Base-by-base conservation (phyloP, 1,140 invertebrate genomes). In the Cheumatopsyche charites region DNA sequence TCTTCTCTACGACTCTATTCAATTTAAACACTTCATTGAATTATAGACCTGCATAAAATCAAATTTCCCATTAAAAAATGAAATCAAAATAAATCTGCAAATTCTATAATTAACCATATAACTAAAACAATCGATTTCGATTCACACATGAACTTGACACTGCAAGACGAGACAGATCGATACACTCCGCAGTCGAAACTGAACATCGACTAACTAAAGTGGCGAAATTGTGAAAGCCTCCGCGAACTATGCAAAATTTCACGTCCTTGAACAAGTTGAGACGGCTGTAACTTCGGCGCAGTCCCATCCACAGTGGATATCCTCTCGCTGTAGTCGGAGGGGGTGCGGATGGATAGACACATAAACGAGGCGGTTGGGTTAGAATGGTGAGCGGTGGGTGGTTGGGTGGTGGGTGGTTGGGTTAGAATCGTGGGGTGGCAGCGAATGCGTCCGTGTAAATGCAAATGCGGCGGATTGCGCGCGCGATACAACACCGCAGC, bases 391-490 rank as follows among this genome's bases (percentile, higher is more conserved):
- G 13, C 12, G 5, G 13, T 42, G 15, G 47, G 47, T 52, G 15
- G 5, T 2, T 52, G 47, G 47, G 7, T 17, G 19, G 47, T 3
- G 43, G 13, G 43, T 45, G 43, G 17, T 12, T n/a, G n/a, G n/a
- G n/a, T n/a, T n/a, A n/a, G n/a, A n/a, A 45, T 12, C 43, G 43
- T 3, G 12, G 13, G 43, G 17, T 45, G 43, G 43, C 11, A 15
- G 43, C 43, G 43, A 15, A 58, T 58, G 55, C 23, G 55, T 58
- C 55, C 55, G 55, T 58, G 55, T 58, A 58, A 58, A 58, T 58
- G 55, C 55, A 58, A 58, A 58, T 58, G 12, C 6, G 21, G 17
- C 2, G 23, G 55, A 58, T 52, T 52, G 47, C 47, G 47, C 47
- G 47, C 9, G 15, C 47, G 47, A 52, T 52, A 52, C 47, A 52